Conservation (phyloP, 1,140 invertebrate species). For the Drosophila tropicalis region DNA sequence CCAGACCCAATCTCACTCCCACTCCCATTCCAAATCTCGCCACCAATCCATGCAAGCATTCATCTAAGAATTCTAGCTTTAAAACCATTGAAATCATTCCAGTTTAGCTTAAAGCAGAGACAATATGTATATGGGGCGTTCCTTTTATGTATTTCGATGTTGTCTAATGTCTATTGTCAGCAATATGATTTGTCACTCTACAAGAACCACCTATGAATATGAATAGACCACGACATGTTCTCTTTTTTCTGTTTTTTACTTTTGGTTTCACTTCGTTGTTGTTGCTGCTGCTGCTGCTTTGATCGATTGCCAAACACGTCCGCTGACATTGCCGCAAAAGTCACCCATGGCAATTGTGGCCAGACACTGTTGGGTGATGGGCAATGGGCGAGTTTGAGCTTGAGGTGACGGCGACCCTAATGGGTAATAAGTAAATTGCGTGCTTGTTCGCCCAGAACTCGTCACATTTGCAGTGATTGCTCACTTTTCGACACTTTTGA, state of each 20-base stretch:
- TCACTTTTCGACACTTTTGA: constrained; percentile 73
- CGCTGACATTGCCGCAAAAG: constrained; percentile 11
- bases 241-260: constrained; percentile 32
- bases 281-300: constrained; percentile 11
- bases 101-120: constrained; percentile 32
- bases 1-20: constrained; percentile 1
- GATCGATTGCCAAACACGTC: constrained; percentile 66
- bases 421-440: constrained; percentile 81
- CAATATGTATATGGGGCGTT: background rate
- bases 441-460: constrained; percentile 57
- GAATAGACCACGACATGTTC: constrained; percentile 26
- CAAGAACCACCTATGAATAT: constrained; percentile 30
- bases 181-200: constrained; percentile 69
- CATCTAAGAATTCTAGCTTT: constrained; percentile 24
- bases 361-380: constrained; percentile 6
- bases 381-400: background rate
- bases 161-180: constrained; percentile 60
- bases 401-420: constrained; percentile 48
- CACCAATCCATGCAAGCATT: background rate
- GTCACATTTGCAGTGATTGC: constrained; percentile 77
- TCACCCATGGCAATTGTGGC: background rate
- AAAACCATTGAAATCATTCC: constrained; percentile 26
- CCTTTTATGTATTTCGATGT: background rate
- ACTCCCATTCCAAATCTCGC: background rate
- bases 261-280: constrained; percentile 28